phyloP scores from a whole-genome alignment of 2,888 invertebrate species.

The Luffia ferchaultella region DNA sequence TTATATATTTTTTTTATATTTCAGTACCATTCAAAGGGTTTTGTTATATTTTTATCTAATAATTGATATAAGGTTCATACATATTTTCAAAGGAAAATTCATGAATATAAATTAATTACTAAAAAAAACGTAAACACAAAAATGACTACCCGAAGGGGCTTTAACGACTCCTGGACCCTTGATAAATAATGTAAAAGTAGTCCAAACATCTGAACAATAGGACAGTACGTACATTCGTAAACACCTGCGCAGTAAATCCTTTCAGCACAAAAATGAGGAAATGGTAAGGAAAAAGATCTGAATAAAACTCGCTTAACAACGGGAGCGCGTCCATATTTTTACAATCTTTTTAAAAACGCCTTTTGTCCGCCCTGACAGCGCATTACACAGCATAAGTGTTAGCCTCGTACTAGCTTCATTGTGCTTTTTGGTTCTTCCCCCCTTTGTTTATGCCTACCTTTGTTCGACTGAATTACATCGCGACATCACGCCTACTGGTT shows the following conservation, averaged over 20 bases:
- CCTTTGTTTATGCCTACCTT: background rate
- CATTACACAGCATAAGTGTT: constrained; percentile 54
- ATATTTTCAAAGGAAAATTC: no score
- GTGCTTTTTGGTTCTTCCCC: constrained; percentile 22
- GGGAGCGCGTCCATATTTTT: constrained; percentile 48
- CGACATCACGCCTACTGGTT: background rate
- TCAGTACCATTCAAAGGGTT: no score
- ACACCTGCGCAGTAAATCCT: constrained; percentile 57
- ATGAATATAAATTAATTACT: no score
- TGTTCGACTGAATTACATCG: background rate
- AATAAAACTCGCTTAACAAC: constrained; percentile 45
- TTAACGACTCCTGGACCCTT: no score
- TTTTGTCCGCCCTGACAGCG: constrained; percentile 52
- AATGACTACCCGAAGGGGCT: no score
- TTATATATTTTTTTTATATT: no score
- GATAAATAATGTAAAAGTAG: background rate
- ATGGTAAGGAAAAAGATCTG: constrained; percentile 50
- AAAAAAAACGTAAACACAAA: no score
- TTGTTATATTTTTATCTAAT: no score
- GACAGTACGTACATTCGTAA: constrained; percentile 11
- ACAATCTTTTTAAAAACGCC: constrained; percentile 43
- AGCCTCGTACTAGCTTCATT: constrained; percentile 35
- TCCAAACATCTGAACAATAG: background rate
- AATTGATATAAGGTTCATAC: no score
- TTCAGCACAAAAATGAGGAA: constrained; percentile 54